Conservation (phyloP, 2,113 vertebrate species). For the Ailuropoda melanoleuca region DNA sequence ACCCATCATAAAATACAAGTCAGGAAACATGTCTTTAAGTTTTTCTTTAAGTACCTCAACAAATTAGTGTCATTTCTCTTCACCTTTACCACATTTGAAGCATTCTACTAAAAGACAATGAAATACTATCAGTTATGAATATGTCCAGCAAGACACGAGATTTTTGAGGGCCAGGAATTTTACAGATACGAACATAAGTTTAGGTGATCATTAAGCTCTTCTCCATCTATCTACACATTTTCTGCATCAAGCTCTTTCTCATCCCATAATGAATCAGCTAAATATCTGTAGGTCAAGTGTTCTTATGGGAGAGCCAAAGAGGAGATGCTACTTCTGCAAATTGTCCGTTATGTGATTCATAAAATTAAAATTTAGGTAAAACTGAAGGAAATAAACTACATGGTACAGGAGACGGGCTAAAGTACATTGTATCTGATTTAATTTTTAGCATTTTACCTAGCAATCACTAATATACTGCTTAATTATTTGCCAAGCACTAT, state of each 20-base stretch:
- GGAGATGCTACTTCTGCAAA: neutral
- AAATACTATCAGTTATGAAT: neutral
- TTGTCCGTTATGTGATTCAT: neutral
- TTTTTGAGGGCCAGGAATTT: neutral
- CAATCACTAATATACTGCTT: neutral
- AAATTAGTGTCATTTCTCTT: neutral
- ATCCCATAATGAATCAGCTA: neutral
- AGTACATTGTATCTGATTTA: neutral
- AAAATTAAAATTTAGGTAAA: conserved; percentile 12
- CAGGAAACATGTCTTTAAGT: neutral
- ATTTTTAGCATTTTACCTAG: conserved; percentile 19
- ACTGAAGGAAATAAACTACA: neutral
- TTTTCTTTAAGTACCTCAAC: neutral
- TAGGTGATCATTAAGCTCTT: neutral
- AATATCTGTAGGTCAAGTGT: neutral
- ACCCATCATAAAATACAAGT: neutral
- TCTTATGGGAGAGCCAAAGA: neutral
- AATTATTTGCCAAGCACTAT: neutral
- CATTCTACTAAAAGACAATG: neutral
- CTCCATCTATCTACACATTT: neutral
- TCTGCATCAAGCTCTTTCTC: neutral
- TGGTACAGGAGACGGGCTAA: neutral
- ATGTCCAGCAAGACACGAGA: neutral
- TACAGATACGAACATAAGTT: neutral
- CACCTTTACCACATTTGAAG: neutral